Conservation (phyloP, 2,113 vertebrate species). For the Stictonetta naevosa region DNA sequence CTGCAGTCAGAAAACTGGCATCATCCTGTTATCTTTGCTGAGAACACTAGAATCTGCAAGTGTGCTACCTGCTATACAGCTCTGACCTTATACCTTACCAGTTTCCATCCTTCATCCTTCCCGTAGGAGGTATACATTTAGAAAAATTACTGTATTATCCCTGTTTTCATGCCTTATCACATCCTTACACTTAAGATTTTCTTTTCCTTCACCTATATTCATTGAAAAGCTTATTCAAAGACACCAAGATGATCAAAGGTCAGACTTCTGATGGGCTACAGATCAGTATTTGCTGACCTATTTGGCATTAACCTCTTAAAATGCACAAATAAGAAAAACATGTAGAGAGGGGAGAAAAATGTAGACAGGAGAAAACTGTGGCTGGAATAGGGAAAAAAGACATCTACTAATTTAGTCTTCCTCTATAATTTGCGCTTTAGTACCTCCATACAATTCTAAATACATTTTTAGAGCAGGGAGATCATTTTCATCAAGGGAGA, state of each 20-base stretch:
- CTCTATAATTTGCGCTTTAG: not conserved
- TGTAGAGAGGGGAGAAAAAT: not conserved
- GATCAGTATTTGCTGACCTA: not conserved
- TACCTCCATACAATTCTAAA: not conserved
- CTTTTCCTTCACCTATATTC: not conserved
- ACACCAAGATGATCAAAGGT: not conserved
- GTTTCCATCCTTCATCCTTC: too few relatives aligned
- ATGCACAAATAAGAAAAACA: not conserved
- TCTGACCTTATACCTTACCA: not conserved
- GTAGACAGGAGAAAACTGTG: not conserved
- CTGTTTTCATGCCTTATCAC: not conserved
- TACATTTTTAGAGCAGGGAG: not conserved
- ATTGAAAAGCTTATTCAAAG: not conserved
- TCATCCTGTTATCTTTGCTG: not conserved
- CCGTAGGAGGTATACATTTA: not conserved
- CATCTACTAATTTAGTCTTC: not conserved
- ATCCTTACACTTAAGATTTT: not conserved
- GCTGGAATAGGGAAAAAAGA: not conserved
- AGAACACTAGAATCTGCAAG: not conserved
- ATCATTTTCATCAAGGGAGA: not conserved
- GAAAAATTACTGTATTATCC: not conserved
- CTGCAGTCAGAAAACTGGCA: not conserved
- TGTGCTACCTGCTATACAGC: not conserved
- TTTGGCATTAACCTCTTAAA: not conserved
- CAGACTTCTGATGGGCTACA: not conserved